Conservation (phyloP, 2,797 vertebrate species). For the Lacerta viridis region DNA sequence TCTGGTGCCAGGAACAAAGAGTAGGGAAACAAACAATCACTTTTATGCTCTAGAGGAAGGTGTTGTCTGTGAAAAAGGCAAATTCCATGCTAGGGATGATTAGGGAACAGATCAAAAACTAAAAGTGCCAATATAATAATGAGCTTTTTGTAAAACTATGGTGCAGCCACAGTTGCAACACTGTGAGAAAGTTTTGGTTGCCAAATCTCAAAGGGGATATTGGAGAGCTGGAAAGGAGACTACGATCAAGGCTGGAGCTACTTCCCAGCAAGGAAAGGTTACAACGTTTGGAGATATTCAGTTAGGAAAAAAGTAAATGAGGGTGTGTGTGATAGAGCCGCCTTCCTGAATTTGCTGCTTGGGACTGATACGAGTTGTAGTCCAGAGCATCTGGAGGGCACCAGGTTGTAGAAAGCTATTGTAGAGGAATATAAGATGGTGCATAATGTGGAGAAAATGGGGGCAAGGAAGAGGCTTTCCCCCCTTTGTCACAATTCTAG, state of each 20-base stretch:
- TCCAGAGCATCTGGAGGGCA: too few relatives aligned
- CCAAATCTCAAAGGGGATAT: too few relatives aligned
- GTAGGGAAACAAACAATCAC: neutral
- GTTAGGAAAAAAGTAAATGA: neutral
- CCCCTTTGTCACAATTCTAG: neutral
- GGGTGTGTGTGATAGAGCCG: too few relatives aligned
- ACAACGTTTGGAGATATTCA: neutral
- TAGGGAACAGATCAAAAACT: neutral
- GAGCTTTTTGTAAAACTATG: too few relatives aligned
- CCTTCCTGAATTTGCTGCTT: too few relatives aligned
- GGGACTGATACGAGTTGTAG: too few relatives aligned
- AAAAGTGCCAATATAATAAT: neutral
- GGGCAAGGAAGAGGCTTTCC: neutral
- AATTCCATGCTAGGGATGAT: neutral
- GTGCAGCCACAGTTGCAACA: neutral
- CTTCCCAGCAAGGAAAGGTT: too few relatives aligned
- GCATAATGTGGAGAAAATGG: neutral
- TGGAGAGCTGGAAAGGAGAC: neutral
- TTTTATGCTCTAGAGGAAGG: too few relatives aligned
- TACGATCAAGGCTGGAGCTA: neutral
- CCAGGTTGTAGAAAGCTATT: too few relatives aligned
- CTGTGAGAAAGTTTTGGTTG: neutral
- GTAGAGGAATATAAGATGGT: neutral
- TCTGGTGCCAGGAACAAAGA: neutral
- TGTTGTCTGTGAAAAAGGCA: neutral